A percentile compares a stretch with the other conserved stretches of the same genome.
These are phyloP conservation scores for Gasterosteus aculeatus DNA, from an alignment of 2,113 vertebrate genomes.

Conservation along the genomic window DNA sequence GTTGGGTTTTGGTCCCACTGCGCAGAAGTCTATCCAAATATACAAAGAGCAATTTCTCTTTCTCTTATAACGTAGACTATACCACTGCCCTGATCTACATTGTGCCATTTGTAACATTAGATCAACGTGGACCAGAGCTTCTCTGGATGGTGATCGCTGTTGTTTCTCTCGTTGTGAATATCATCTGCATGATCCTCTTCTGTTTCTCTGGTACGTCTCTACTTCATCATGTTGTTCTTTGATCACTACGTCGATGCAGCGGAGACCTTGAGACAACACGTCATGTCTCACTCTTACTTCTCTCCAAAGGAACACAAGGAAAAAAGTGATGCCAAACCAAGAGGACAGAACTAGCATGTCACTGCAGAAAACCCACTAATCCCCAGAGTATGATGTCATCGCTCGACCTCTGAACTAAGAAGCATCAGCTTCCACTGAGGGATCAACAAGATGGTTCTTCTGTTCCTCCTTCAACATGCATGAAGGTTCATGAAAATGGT, in stretches of 20 bases:
- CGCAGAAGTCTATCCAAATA: no score
- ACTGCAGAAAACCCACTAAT: background rate
- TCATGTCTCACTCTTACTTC: background rate
- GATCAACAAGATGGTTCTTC: background rate
- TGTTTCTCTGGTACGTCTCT: conserved; percentile 16
- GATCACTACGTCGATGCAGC: background rate
- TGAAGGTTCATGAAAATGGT: background rate
- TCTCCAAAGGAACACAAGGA: conserved; percentile 16
- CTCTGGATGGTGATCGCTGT: conserved; percentile 21
- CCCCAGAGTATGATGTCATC: conserved; percentile 30
- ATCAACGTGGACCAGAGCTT: background rate
- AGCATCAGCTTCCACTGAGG: background rate
- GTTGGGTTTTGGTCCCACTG: no score
- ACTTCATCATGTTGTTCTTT: background rate
- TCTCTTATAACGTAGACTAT: no score
- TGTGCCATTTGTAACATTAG: background rate
- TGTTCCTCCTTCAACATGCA: background rate
- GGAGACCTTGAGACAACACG: background rate
- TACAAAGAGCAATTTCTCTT: no score
- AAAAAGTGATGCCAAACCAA: conserved; percentile 4
- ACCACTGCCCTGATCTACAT: background rate
- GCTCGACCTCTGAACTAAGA: background rate
- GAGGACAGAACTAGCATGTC: conserved; percentile 38
- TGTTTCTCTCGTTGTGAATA: conserved; percentile 19
- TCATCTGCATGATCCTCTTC: conserved; percentile 2